Percentiles rank a stretch among this genome's conserved stretches.
phyloP scores from a whole-genome alignment of 2,797 vertebrate genomes.

The Prunella strophiata region DNA sequence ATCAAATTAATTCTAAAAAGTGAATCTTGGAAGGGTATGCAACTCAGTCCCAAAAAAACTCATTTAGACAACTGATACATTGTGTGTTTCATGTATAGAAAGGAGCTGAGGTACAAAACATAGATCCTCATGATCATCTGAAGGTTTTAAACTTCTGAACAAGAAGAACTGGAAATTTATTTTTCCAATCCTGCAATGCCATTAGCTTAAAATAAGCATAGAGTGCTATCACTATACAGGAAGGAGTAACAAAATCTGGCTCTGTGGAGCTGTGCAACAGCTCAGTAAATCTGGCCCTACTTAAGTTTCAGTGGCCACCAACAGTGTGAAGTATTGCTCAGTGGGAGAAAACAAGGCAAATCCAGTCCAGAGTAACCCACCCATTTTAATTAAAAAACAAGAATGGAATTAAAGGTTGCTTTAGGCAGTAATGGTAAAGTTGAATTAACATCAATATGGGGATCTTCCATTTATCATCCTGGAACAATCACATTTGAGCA shows the following conservation, averaged over 20 bases:
- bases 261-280: not conserved
- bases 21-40: not conserved
- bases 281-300: conserved; percentile 29
- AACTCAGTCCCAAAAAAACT: not conserved
- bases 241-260: not conserved
- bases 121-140: not conserved
- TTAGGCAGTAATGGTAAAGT: conserved; percentile 22
- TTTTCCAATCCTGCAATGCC: not conserved
- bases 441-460: not conserved
- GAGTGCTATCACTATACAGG: not conserved
- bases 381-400: conserved; percentile 41
- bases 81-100: not conserved
- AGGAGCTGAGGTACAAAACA: not conserved
- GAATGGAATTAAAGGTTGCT: conserved; percentile 36
- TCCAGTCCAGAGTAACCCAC: not conserved
- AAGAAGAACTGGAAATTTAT: not conserved
- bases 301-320: conserved; percentile 51
- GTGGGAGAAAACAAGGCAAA: conserved; percentile 42
- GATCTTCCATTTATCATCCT: not conserved
- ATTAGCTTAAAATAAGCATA: not conserved
- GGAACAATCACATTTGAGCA: not conserved
- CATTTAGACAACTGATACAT: not conserved
- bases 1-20: not conserved
- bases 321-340: conserved; percentile 38
- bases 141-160: not conserved